Evolutionary conservation across 2,113 vertebrate species (phyloP), one percentile per base, ranked within the genome.

Genomic region (Prietella phreatophila): DNA sequence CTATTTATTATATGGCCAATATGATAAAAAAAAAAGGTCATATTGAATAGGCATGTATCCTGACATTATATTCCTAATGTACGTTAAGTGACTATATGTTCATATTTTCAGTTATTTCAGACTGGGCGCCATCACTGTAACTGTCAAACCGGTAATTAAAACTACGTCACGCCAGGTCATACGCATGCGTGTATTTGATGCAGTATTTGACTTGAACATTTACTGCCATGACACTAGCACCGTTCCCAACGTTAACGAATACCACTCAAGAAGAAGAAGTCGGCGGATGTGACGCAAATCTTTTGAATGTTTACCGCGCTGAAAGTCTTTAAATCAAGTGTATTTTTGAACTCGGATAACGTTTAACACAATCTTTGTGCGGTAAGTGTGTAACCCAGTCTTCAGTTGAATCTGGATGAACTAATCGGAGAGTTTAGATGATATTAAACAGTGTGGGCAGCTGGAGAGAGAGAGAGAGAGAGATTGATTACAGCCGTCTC

Each of bases 271-370:
- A 42, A 30, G 63, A 53, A 27, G 11, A 17, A 63, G 42, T 65
- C 67, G 30, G 15, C 87, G 87, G 87, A 88, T 85, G 36, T 84
- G 71, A 88, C 82, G 87, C 33, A 20, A 27, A 5, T 20, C n/a
- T 67, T 84, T 88, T 84, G 47, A 88, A 88, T 10, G 11, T n/a
- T 69, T 10, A 19, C 30, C 73, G 73, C 82, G 82, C 71, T n/a
- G 5, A 17, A 9, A 17, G 8, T n/a, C 8, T 25, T 78, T 4
- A 20, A 47, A 3, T 17, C 5, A 2, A 9, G 17, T 5, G 69
- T 39, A 20, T 42, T 22, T 75, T 19, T 39, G 33, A 4, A 1
- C 0, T 20, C 22, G 42, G 69, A 22, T 9, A 10, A 20, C 17
- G n/a, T 39, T 50, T 27, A 27, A 78, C 4, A 7, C 1, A 3